Evolutionary conservation across 2,113 vertebrate genomes (phyloP), one percentile per base, ranked within the genome.

Genomic region (Gymnocephalus cernua): DNA sequence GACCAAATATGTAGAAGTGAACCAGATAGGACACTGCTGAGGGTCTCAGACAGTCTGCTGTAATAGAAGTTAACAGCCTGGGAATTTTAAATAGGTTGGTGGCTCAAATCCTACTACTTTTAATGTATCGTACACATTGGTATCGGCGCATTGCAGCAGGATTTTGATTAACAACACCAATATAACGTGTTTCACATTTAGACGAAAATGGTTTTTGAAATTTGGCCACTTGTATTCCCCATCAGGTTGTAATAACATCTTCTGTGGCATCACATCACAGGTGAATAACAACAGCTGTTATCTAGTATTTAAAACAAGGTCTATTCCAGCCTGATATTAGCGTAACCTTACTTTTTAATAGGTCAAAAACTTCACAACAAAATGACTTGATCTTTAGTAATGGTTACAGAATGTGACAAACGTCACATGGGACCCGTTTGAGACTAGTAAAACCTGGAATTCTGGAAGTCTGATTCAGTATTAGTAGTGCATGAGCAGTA

Each of bases 401-500:
- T 68, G n/a, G 61, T 16, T 15, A 25, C 15, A 50, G 38, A 78
- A 69, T 53, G 32, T 67, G 44, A 63, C 2, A 84, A 41, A 50
- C 9, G 21, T n/a, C 3, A 44, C 41, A 27, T 76, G 27, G 23
- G 13, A 56, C 16, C 44, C 45, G 23, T 57, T 4, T 71, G 15
- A 67, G 35, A 25, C 56, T 8, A 5, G 56, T 50, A 27, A 25
- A 58, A 84, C 58, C 59, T 66, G 63, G 67, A 61, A 51, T 29
- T 65, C 50, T 66, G 63, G 67, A 61, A 47, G 23, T 65, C 50
- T 48, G 14, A 79, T 27, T 67, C 63, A 45, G 27, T 11, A 53
- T 23, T 14, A 50, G 51, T 12, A 4, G 47, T 45, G 44, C 19
- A 23, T 15, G 44, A 45, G 61, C 53, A 27, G 18, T 3, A 4